A percentile compares a stretch with the other conserved stretches of the same genome.
These are phyloP conservation scores for Falco rusticolus DNA, from an alignment of 2,797 vertebrate species.

Conservation along the genomic window DNA sequence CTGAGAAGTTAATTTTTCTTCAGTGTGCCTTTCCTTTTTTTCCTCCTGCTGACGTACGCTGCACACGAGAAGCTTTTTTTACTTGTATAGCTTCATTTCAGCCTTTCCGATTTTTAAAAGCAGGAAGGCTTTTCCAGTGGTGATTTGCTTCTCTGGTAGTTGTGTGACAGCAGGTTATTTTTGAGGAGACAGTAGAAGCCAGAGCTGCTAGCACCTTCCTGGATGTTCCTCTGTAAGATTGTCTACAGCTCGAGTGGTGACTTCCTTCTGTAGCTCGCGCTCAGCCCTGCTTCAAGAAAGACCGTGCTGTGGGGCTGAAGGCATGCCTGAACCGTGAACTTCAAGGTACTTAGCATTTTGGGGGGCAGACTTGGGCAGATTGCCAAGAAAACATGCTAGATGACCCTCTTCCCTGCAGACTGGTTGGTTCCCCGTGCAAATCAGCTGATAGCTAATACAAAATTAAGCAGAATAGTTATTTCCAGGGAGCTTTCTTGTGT, in stretches of 20 bases:
- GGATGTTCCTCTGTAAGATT: not conserved
- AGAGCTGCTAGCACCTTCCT: not conserved
- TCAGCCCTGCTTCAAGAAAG: not conserved
- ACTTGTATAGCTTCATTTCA: not conserved
- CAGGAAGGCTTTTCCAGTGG: not conserved
- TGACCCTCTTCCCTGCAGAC: not conserved
- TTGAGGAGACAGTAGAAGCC: not conserved
- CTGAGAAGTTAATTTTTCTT: not conserved
- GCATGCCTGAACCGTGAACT: not conserved
- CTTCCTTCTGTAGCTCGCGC: not conserved
- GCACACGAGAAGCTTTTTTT: not conserved
- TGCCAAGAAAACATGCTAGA: not conserved
- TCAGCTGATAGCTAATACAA: not conserved
- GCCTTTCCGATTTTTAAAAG: not conserved
- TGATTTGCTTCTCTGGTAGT: not conserved
- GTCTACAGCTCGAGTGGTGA: not conserved
- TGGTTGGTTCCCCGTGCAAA: not conserved
- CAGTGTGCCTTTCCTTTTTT: not conserved
- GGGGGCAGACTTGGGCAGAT: not conserved
- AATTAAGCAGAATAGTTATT: not conserved
- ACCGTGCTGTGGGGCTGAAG: not conserved
- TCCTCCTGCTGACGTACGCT: not conserved
- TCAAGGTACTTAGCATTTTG: not conserved
- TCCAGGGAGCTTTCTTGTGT: not conserved
- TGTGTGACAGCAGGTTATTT: not conserved